These are phyloP conservation scores for Tyrophagus putrescentiae DNA, from an alignment of 1,140 invertebrate species.

Conservation along the genomic window DNA sequence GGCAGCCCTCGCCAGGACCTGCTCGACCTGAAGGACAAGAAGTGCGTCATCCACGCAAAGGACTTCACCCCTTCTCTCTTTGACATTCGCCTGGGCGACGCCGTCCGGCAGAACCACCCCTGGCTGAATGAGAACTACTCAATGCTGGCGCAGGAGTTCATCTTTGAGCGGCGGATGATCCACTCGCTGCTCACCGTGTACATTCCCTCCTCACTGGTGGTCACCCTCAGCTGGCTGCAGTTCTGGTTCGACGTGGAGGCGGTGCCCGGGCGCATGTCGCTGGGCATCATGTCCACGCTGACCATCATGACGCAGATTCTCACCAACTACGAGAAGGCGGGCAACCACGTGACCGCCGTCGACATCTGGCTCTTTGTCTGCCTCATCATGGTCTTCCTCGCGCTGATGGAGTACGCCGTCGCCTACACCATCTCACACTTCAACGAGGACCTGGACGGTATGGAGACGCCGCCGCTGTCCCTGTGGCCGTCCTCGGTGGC, in stretches of 20 bases:
- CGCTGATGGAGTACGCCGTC: conserved; percentile 33
- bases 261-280: conserved; percentile 32
- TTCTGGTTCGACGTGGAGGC: conserved; percentile 35
- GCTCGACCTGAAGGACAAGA: neutral
- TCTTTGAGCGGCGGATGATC: conserved; percentile 24
- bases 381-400: conserved; percentile 34
- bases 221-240: conserved; percentile 29
- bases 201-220: conserved; percentile 26
- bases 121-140: conserved; percentile 22
- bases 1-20: neutral
- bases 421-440: conserved; percentile 26
- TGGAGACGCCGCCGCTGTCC: too few relatives aligned
- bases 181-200: conserved; percentile 25
- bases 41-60: neutral
- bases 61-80: neutral
- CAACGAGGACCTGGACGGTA: neutral
- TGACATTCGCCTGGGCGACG: neutral
- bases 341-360: conserved; percentile 29
- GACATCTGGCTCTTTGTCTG: conserved; percentile 30
- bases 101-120: neutral
- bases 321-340: conserved; percentile 21
- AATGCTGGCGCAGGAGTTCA: conserved; percentile 25
- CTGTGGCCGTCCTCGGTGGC: too few relatives aligned
- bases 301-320: conserved; percentile 27
- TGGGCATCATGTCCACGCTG: conserved; percentile 28